Percentiles rank a stretch among this genome's conserved stretches.
Conservation (phyloP, 2,113 vertebrate species). For the Amia ocellicauda region DNA sequence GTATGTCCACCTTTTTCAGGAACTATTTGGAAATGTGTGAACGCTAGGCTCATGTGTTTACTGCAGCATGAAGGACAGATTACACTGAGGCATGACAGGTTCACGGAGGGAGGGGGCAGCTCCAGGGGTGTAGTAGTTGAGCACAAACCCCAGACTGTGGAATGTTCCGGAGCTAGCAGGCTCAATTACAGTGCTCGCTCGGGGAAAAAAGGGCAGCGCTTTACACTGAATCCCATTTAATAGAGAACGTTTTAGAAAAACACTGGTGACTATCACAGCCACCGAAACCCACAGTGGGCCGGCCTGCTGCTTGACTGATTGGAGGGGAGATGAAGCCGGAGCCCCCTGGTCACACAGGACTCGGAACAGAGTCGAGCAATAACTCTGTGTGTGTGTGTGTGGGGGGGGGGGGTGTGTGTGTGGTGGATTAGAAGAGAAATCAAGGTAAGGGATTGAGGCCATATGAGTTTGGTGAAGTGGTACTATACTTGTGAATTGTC, state of each 20-base stretch:
- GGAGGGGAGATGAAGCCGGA: not conserved
- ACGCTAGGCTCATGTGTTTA: not conserved
- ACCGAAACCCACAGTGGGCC: fast-evolving
- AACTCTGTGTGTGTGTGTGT: no score
- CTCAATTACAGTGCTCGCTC: not conserved
- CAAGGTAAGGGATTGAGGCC: no score
- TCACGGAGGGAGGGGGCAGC: not conserved
- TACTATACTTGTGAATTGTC: no score
- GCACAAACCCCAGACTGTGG: not conserved
- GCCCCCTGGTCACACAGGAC: not conserved
- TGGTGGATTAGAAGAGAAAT: no score
- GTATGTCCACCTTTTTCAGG: no score
- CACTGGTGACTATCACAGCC: not conserved
- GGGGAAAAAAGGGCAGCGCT: constrained; percentile 3
- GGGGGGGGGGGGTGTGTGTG: no score
- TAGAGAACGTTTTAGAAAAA: constrained; percentile 4
- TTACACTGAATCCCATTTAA: constrained; percentile 13
- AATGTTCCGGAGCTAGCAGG: no score
- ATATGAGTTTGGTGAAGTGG: no score
- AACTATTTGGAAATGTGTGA: no score
- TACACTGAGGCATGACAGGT: constrained; percentile 12
- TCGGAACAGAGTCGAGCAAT: not conserved
- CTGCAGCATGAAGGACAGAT: constrained; percentile 26
- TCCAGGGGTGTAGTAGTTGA: not conserved
- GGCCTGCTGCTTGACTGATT: constrained; percentile 2